A percentile compares a stretch with the other conserved stretches of the same genome.
These are phyloP conservation scores for Phortica okadai DNA, from an alignment of 2,888 invertebrate species.

Conservation along the genomic window DNA sequence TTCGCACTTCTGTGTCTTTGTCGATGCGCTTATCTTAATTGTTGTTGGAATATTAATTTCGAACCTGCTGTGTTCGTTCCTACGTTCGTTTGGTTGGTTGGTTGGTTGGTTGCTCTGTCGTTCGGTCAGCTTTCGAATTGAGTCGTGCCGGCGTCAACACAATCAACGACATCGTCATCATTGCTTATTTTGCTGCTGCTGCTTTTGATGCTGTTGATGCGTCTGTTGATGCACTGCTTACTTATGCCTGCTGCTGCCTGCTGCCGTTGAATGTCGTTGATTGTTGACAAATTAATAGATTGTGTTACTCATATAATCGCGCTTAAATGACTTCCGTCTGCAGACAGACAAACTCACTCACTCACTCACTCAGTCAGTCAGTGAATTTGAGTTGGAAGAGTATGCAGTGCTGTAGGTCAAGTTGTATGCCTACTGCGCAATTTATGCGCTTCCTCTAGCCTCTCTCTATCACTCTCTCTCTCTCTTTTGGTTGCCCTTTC, in stretches of 20 bases:
- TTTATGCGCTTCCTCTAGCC: slow-evolving; percentile 14
- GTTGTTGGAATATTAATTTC: slow-evolving; percentile 74
- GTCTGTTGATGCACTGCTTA: slow-evolving; percentile 35
- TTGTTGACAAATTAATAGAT: slow-evolving; percentile 75
- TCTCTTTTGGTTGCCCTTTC: not conserved
- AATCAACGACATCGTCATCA: slow-evolving; percentile 31
- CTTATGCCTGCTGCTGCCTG: slow-evolving; percentile 8
- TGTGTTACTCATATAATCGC: slow-evolving; percentile 72
- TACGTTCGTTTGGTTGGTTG: slow-evolving; percentile 33
- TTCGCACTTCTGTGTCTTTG: slow-evolving; percentile 50
- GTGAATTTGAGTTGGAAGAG: slow-evolving; percentile 40
- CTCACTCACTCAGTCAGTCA: not conserved
- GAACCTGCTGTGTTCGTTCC: slow-evolving; percentile 63
- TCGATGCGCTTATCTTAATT: slow-evolving; percentile 72
- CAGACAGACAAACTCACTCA: not conserved
- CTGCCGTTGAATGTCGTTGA: slow-evolving; percentile 51
- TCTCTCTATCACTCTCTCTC: not conserved
- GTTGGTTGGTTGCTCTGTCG: slow-evolving; percentile 31
- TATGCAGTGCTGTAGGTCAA: slow-evolving; percentile 21
- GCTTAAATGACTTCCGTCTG: slow-evolving; percentile 58
- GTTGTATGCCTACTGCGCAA: not conserved
- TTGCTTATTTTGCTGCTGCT: slow-evolving; percentile 40
- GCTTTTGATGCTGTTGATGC: slow-evolving; percentile 38
- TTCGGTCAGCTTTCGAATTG: slow-evolving; percentile 45
- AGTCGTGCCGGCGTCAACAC: slow-evolving; percentile 34